phyloP scores from a whole-genome alignment of 2,797 vertebrate genomes.

The Lithobates pipiens region DNA sequence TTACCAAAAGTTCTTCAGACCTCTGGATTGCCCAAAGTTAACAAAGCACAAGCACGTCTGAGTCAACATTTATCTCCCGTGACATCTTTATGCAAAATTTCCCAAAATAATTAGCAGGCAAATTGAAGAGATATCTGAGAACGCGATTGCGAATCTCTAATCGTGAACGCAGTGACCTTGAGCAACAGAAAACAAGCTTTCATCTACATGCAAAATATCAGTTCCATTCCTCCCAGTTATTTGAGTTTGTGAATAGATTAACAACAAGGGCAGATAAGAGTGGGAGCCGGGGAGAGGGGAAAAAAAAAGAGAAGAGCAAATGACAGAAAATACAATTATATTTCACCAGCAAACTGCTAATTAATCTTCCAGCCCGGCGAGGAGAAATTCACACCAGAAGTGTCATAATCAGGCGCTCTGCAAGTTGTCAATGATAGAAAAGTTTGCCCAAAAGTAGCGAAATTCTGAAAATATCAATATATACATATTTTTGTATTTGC shows the following conservation, averaged over 20 bases:
- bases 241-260: slow-evolving; percentile 56
- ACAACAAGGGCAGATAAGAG: slow-evolving; percentile 46
- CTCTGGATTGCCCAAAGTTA: slow-evolving; percentile 30
- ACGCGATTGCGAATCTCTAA: slow-evolving; percentile 33
- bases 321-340: slow-evolving; percentile 38
- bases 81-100: slow-evolving; percentile 22
- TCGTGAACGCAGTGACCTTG: slow-evolving; percentile 36
- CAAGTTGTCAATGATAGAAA: no score
- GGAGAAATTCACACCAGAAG: slow-evolving; percentile 47
- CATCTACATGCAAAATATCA: slow-evolving; percentile 44
- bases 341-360: slow-evolving; percentile 36
- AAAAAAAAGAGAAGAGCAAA: slow-evolving; percentile 20
- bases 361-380: slow-evolving; percentile 62
- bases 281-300: not conserved
- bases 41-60: slow-evolving; percentile 15
- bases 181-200: slow-evolving; percentile 29
- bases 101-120: slow-evolving; percentile 37
- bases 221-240: slow-evolving; percentile 59
- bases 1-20: slow-evolving; percentile 35
- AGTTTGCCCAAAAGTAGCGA: no score
- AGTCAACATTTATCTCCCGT: not conserved
- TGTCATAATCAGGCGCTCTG: slow-evolving; percentile 51
- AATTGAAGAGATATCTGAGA: slow-evolving; percentile 5
- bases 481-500: no score
- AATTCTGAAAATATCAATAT: no score